Base-by-base conservation (phyloP, 2,797 vertebrate species). In the Acropternis orthonyx region DNA sequence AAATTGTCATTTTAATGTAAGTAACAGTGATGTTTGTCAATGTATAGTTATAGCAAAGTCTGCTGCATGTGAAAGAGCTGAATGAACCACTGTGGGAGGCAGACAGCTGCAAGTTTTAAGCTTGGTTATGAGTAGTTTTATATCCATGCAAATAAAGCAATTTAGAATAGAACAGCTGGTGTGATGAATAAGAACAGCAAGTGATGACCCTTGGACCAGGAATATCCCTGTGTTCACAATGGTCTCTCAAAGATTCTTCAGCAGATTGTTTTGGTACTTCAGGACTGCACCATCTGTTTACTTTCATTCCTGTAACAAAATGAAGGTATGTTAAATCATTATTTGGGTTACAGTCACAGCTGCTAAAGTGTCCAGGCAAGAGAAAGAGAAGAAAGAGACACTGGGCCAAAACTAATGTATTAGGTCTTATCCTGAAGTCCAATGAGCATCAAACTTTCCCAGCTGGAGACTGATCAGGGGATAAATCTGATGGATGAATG, bases 271-370 rank as follows among this genome's bases (percentile, higher is more conserved):
- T 73, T 61, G 26, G 37, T 43, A 9, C 27, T 77, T 92, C 83
- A 90, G 32, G 26, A 26, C 22, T 22, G 46, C 54, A 28, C 11
- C 15, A 12, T 16, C 26, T 14, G 11, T 10, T 51, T 44, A 11
- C 39, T 85, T 49, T 91, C 87, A 87, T 56, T 88, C 54, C 95
- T 97, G 75, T 18, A 89, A 85, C 14, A 85, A 58, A 85, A 56
- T 23, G 76, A 37, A 51, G 9, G 7, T 20, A 7, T 28, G 5
- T 51, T 56, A 32, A 56, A 20, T 41, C 26, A 24, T 52, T 58
- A 23, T 67, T 63, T 86, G 24, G 4, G 32, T 62, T n/a, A 34
- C 21, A 67, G 34, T 21, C 1, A 0, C 22, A 78, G 41, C 32
- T 39, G 43, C 32, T 69, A 51, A 73, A 86, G 23, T 24, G 17